Percentiles rank a stretch among this genome's conserved stretches.
Conservation (phyloP, 2,888 invertebrate genomes). For the Drosophila falleni region DNA sequence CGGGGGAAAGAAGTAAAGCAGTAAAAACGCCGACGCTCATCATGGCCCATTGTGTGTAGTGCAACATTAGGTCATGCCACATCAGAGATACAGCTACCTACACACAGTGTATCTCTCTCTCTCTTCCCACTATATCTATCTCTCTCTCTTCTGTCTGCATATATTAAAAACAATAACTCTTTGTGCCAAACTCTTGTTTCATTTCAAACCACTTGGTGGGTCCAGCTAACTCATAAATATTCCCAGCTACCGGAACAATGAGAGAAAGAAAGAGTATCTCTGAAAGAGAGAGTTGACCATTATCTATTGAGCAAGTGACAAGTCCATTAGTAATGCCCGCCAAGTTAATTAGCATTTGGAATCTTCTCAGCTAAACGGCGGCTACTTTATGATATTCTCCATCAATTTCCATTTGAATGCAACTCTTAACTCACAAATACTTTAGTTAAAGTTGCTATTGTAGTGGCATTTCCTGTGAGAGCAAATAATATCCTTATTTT, state of each 20-base stretch:
- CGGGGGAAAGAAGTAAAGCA: conserved; percentile 37
- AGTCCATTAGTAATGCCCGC: conserved; percentile 54
- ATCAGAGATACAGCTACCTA: conserved; percentile 48
- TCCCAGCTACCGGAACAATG: conserved; percentile 21
- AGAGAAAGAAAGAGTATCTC: background rate
- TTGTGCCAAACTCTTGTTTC: conserved; percentile 45
- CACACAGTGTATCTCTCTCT: conserved; percentile 18
- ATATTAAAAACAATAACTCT: conserved; percentile 77
- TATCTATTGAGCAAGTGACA: conserved; percentile 41
- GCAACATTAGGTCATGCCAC: conserved; percentile 78
- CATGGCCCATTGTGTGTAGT: conserved; percentile 77
- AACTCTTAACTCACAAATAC: conserved; percentile 1
- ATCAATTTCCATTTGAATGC: conserved; percentile 32
- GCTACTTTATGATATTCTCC: conserved; percentile 25
- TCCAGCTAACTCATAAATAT: conserved; percentile 47
- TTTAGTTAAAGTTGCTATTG: background rate
- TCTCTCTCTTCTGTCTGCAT: conserved; percentile 53
- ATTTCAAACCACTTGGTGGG: conserved; percentile 69
- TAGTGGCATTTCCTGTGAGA: background rate
- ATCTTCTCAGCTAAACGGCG: conserved; percentile 25
- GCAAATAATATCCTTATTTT: background rate
- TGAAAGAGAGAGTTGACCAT: conserved; percentile 15
- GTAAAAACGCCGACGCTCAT: conserved; percentile 45
- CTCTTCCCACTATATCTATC: background rate
- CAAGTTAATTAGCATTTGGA: conserved; percentile 56